Percentiles rank a stretch among this genome's conserved stretches.
phyloP scores from a whole-genome alignment of 2,797 vertebrate species.

The Sebastes cheni region DNA sequence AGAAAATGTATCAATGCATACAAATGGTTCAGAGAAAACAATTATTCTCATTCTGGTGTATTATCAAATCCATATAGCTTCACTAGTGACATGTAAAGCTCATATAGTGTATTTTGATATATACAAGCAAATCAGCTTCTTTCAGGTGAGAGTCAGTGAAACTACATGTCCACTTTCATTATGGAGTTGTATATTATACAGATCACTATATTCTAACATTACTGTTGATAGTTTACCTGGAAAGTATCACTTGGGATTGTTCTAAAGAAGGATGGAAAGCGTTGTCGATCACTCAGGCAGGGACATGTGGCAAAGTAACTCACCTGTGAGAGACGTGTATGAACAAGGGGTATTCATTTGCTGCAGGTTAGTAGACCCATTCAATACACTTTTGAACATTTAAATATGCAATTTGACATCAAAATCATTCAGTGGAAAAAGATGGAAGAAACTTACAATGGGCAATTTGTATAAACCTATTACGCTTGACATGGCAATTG shows the following conservation, averaged over 20 bases:
- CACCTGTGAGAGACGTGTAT: slow-evolving; percentile 53
- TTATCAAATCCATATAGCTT: not conserved
- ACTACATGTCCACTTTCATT: no score
- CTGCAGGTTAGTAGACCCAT: not conserved
- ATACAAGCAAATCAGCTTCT: not conserved
- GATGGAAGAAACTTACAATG: slow-evolving; percentile 10
- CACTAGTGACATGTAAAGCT: not conserved
- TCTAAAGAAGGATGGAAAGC: slow-evolving; percentile 65
- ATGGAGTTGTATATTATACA: no score
- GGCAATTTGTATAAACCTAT: slow-evolving; percentile 47
- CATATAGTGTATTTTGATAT: no score
- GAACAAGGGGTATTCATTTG: not conserved
- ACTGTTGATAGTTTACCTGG: slow-evolving; percentile 49
- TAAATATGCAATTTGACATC: not conserved
- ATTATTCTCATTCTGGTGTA: no score
- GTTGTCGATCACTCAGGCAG: slow-evolving; percentile 48
- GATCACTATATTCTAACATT: not conserved
- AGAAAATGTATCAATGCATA: not conserved
- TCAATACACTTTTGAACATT: not conserved
- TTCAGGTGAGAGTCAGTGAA: no score
- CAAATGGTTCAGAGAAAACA: not conserved
- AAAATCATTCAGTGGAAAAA: not conserved
- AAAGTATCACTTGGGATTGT: slow-evolving; percentile 78
- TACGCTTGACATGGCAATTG: slow-evolving; percentile 51
- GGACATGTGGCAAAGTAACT: slow-evolving; percentile 76